A percentile compares a stretch with the other conserved stretches of the same genome.
phyloP scores from a whole-genome alignment of 2,113 vertebrate species.

The Cynoglossus semilaevis region DNA sequence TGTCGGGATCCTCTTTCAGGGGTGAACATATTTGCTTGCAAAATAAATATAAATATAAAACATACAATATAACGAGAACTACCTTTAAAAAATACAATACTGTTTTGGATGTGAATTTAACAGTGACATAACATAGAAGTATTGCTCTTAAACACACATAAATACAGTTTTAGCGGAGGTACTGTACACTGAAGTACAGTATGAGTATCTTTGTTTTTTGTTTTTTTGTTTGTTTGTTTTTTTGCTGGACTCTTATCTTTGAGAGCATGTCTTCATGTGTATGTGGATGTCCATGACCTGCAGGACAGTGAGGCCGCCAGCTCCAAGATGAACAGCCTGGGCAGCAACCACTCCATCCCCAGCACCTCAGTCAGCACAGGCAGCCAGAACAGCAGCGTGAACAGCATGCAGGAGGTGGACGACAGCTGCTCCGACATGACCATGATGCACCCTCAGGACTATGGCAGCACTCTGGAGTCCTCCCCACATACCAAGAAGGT shows the following conservation, averaged over 20 bases:
- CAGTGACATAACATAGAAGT: too few species aligned
- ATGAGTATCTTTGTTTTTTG: not conserved
- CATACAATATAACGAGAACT: too few species aligned
- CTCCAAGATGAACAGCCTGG: slow-evolving; percentile 95
- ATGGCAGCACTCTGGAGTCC: slow-evolving; percentile 83
- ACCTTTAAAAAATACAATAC: too few species aligned
- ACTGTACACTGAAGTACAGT: too few species aligned
- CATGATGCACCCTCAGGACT: slow-evolving; percentile 82
- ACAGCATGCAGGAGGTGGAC: slow-evolving; percentile 97
- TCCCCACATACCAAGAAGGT: slow-evolving; percentile 89
- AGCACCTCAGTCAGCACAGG: slow-evolving; percentile 95
- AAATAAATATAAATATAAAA: too few species aligned
- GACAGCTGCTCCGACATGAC: slow-evolving; percentile 88
- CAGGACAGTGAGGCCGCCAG: slow-evolving; percentile 92
- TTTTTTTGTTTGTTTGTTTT: not conserved
- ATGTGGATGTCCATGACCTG: not conserved
- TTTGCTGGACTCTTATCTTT: not conserved
- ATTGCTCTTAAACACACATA: too few species aligned
- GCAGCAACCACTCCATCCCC: slow-evolving; percentile 96
- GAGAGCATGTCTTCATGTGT: not conserved
- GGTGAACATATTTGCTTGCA: too few species aligned
- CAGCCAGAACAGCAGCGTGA: slow-evolving; percentile 96
- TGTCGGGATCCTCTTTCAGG: too few species aligned
- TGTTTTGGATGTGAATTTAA: too few species aligned
- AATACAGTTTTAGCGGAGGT: too few species aligned